A percentile compares a stretch with the other conserved stretches of the same genome.
Conservation (phyloP, 2,113 vertebrate species). For the Muntiacus reevesi region DNA sequence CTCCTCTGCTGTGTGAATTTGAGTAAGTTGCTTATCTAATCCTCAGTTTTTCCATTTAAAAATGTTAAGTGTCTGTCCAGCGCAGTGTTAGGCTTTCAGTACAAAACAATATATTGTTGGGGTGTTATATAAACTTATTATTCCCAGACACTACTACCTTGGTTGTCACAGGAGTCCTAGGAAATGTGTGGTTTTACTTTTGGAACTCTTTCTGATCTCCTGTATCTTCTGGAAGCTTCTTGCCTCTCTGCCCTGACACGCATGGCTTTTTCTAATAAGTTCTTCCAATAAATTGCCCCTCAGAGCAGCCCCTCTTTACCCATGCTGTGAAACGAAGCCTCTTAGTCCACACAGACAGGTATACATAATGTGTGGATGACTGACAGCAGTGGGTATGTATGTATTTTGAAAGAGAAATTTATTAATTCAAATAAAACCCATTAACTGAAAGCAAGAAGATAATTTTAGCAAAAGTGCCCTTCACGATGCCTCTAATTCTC, state of each 20-base stretch:
- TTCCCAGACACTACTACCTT: neutral
- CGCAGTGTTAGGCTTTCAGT: neutral
- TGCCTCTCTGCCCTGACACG: neutral
- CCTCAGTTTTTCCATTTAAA: neutral
- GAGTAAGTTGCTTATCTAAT: neutral
- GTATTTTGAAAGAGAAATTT: constrained; percentile 24
- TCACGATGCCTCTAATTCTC: neutral
- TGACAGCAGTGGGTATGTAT: neutral
- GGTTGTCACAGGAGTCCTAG: neutral
- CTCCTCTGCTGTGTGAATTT: neutral
- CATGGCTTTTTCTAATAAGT: neutral
- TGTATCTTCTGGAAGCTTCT: neutral
- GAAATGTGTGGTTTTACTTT: neutral
- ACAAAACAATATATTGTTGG: neutral
- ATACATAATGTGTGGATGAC: neutral
- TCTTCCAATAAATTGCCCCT: neutral
- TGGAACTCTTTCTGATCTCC: neutral
- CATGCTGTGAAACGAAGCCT: neutral
- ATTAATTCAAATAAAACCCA: neutral
- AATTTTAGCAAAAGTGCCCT: neutral
- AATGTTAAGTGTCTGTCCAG: neutral
- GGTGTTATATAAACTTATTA: neutral
- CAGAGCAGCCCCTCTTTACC: neutral
- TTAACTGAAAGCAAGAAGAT: neutral
- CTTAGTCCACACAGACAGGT: neutral